phyloP scores from a whole-genome alignment of 2,113 vertebrate genomes.

The Cavia aperea region DNA sequence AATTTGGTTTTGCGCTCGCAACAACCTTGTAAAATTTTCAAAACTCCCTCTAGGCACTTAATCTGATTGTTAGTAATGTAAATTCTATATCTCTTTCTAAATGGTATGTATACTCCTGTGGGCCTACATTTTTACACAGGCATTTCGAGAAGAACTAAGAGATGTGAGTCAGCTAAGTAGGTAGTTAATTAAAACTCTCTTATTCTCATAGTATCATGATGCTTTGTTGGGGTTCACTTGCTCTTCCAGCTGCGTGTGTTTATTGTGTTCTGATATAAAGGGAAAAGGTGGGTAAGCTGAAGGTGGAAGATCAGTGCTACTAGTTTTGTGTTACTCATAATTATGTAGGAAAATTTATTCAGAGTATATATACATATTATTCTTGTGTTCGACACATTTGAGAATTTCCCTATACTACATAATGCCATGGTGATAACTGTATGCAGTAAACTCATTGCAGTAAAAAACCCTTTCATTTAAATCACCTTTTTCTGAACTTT shows the following conservation, averaged over 20 bases:
- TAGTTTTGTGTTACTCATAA: not conserved
- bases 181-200: not conserved
- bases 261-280: too few species aligned
- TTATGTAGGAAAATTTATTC: not conserved
- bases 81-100: not conserved
- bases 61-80: not conserved
- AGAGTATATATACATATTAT: too few species aligned
- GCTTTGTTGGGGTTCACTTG: too few species aligned
- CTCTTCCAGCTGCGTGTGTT: not conserved
- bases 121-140: not conserved
- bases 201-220: not conserved
- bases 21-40: not conserved
- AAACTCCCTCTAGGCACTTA: not conserved
- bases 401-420: not conserved
- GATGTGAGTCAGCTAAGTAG: not conserved
- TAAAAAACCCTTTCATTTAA: not conserved
- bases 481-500: not conserved
- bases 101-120: too few species aligned
- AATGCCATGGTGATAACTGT: not conserved
- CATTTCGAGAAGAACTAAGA: not conserved
- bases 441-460: too few species aligned
- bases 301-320: not conserved
- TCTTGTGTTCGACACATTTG: not conserved
- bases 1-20: not conserved
- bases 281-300: not conserved